Evolutionary conservation across 1,140 invertebrate genomes (phyloP).

Genomic region (Uloborus diversus): DNA sequence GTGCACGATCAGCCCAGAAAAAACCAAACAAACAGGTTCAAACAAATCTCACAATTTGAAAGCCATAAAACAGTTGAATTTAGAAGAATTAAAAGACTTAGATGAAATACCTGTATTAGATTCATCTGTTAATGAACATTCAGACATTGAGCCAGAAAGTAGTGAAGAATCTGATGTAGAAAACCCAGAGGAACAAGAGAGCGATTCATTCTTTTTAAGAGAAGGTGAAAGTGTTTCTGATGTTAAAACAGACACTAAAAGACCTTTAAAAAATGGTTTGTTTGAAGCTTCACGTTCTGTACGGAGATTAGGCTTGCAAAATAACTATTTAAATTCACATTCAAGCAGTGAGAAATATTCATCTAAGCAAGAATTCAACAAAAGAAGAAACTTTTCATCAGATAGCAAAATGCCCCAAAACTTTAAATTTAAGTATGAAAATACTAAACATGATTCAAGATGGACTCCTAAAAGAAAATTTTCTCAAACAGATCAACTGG

Average conservation of each 20-base stretch:
- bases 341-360: neutral
- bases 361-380: neutral
- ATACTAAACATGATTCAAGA: too few relatives aligned
- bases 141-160: neutral
- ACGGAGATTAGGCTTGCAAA: neutral
- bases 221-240: neutral
- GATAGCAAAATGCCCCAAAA: neutral
- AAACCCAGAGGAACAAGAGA: neutral
- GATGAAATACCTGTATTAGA: conserved; percentile 21
- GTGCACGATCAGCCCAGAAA: neutral
- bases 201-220: conserved; percentile 16
- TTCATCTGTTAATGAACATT: neutral
- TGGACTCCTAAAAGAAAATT: too few relatives aligned
- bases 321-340: neutral
- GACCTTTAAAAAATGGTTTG: neutral
- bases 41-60: neutral
- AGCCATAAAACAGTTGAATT: conserved; percentile 2
- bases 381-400: neutral
- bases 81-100: conserved; percentile 11
- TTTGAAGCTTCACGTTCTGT: neutral
- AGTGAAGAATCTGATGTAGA: neutral
- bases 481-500: too few relatives aligned
- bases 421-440: too few relatives aligned
- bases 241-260: neutral
- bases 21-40: neutral